Evolutionary conservation across 2,888 invertebrate species (phyloP).

Genomic region (Eupelmus urozonus): DNA sequence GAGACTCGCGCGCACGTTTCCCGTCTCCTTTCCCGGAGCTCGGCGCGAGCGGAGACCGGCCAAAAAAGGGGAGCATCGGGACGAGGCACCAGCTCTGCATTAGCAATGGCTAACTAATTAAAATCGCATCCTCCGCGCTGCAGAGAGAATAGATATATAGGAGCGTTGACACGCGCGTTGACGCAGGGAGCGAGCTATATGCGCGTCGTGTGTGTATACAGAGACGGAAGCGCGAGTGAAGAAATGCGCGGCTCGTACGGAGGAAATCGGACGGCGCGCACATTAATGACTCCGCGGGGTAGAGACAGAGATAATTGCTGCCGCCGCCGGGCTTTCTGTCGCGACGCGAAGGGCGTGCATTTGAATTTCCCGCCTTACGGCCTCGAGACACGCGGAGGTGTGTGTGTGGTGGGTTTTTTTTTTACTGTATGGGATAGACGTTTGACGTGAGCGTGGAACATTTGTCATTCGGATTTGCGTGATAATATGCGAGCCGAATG

Average conservation of each 20-base stretch:
- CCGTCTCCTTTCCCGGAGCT: too few relatives aligned
- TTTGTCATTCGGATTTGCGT: background rate
- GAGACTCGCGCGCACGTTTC: background rate
- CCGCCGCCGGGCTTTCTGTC: background rate
- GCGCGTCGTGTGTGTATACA: too few relatives aligned
- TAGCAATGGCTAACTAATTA: slow-evolving; percentile 35
- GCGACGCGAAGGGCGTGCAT: background rate
- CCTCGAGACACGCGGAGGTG: too few relatives aligned
- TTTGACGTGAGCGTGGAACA: background rate
- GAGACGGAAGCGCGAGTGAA: background rate
- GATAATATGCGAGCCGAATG: too few relatives aligned
- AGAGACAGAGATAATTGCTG: background rate
- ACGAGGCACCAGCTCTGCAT: background rate
- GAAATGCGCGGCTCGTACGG: slow-evolving; percentile 34
- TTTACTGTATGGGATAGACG: too few relatives aligned
- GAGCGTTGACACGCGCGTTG: background rate
- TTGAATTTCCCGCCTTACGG: background rate
- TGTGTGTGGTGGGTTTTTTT: too few relatives aligned
- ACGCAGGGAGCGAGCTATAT: background rate
- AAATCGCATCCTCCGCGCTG: slow-evolving; percentile 17
- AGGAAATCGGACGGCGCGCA: slow-evolving; percentile 46
- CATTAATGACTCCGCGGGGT: slow-evolving; percentile 20
- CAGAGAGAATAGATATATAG: background rate
- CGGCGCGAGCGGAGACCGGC: too few relatives aligned
- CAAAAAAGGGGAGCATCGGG: slow-evolving; percentile 8